Evolutionary conservation across 2,113 vertebrate genomes (phyloP).

Genomic region (Azemiops feae): DNA sequence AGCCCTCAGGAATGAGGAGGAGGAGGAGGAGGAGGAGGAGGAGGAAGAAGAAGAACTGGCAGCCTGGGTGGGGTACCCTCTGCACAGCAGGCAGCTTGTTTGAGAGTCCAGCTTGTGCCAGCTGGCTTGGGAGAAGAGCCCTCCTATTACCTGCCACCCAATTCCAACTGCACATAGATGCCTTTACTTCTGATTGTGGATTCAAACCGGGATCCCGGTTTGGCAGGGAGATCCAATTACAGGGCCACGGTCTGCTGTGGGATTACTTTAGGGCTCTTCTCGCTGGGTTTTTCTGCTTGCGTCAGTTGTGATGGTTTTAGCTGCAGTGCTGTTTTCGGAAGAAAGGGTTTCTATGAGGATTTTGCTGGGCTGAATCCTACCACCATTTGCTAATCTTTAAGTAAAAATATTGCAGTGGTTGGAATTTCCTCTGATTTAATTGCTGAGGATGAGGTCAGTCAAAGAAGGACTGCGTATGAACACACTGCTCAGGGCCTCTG

Average conservation of each 20-base stretch:
- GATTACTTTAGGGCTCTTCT: neutral
- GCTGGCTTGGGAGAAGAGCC: neutral
- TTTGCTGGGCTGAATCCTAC: neutral
- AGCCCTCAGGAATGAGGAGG: constrained; percentile 12
- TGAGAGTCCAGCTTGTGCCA: neutral
- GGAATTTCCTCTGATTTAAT: neutral
- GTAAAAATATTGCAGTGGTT: neutral
- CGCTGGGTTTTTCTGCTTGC: neutral
- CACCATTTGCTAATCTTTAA: neutral
- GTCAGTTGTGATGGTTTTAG: neutral
- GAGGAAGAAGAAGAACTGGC: constrained; percentile 10
- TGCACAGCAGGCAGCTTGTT: neutral
- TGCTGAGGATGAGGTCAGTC: neutral
- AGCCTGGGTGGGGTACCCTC: constrained; percentile 1
- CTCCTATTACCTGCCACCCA: neutral
- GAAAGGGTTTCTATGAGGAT: neutral
- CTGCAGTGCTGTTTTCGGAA: neutral
- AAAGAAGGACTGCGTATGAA: neutral
- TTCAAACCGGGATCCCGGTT: neutral
- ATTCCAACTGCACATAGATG: neutral
- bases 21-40: constrained; percentile 18
- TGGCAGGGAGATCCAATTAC: neutral
- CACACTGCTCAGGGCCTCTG: neutral
- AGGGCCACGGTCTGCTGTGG: neutral
- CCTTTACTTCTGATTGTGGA: neutral